Conservation (phyloP, 2,113 vertebrate species). For the Orycteropus afer region DNA sequence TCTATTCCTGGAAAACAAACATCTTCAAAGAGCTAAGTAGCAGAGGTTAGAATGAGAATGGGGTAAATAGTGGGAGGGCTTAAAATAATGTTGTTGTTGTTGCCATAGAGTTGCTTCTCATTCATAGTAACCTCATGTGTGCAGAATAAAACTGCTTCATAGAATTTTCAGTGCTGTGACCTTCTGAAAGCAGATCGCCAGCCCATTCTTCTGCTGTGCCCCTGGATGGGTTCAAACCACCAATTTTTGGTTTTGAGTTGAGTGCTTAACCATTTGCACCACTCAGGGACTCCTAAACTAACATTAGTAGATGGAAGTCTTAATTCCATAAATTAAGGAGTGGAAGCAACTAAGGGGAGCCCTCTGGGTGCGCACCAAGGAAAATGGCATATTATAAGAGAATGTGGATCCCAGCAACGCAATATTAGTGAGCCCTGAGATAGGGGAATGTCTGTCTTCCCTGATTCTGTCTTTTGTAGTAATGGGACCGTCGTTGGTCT, state of each 20-base stretch:
- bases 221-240: no score
- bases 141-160: no score
- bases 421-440: neutral
- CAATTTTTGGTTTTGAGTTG: no score
- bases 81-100: neutral
- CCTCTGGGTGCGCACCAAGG: neutral
- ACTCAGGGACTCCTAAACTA: no score
- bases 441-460: neutral
- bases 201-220: no score
- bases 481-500: neutral
- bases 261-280: no score
- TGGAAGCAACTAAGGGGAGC: neutral
- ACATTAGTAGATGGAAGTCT: neutral
- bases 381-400: neutral
- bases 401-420: neutral
- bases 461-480: neutral
- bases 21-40: neutral
- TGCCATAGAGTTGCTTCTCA: no score
- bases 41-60: neutral
- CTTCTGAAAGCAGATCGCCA: no score
- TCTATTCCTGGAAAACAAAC: neutral
- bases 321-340: neutral
- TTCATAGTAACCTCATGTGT: no score
- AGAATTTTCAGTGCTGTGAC: no score
- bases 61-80: neutral